Evolutionary conservation across 1,140 invertebrate species (phyloP).

Genomic region (Asbolus verrucosus): DNA sequence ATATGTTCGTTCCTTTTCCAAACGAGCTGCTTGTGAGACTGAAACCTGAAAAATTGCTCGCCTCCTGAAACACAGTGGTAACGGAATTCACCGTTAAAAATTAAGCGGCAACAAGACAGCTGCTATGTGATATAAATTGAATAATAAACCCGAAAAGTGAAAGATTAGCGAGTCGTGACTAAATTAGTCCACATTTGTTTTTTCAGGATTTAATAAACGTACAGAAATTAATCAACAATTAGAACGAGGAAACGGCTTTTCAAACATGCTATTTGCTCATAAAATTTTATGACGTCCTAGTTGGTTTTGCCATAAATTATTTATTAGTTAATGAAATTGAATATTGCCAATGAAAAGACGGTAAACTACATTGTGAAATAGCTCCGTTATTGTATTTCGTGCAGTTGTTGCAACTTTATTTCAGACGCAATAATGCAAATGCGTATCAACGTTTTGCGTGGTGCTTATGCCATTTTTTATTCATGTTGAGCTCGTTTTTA

Average conservation of each 20-base stretch:
- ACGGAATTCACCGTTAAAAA: conserved; percentile 10
- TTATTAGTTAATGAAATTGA: conserved; percentile 37
- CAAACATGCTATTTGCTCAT: not conserved
- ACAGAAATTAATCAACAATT: conserved; percentile 28
- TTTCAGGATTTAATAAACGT: conserved; percentile 34
- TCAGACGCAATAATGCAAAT: conserved; percentile 9
- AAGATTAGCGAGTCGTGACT: conserved; percentile 3
- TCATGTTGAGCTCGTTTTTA: too few species aligned
- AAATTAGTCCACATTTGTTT: conserved; percentile 12
- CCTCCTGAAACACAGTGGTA: too few species aligned
- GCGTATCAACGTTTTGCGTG: not conserved
- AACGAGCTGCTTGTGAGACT: too few species aligned
- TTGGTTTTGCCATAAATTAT: conserved; percentile 17
- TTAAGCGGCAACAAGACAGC: conserved; percentile 3
- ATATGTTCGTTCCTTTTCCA: too few species aligned
- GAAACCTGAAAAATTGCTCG: too few species aligned
- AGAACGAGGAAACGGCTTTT: conserved; percentile 11
- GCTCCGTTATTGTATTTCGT: conserved; percentile 4
- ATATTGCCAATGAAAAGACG: conserved; percentile 22
- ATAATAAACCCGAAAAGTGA: not conserved
- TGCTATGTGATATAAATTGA: conserved; percentile 9
- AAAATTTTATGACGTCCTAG: conserved; percentile 17
- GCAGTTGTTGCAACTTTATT: not conserved
- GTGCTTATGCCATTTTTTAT: not conserved
- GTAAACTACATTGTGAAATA: conserved; percentile 6